phyloP scores from a whole-genome alignment of 2,113 vertebrate genomes.

The Chloropsis hardwickii region DNA sequence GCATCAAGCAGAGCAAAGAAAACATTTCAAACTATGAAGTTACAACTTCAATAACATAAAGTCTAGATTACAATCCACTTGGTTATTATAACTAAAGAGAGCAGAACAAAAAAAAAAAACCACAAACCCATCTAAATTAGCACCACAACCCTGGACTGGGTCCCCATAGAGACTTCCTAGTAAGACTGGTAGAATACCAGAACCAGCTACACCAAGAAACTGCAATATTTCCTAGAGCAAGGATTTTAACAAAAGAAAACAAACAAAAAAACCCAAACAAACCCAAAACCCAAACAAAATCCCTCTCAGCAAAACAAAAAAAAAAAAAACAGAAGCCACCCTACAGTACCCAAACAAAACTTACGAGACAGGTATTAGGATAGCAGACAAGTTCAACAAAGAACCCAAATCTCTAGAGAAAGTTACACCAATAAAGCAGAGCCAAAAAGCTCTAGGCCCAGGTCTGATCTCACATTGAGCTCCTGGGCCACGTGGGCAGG shows the following conservation, averaged over 20 bases:
- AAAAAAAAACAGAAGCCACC: background rate
- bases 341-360: rapidly evolving
- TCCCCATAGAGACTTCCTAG: background rate
- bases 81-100: rapidly evolving
- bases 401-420: rapidly evolving
- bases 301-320: background rate
- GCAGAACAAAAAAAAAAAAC: background rate
- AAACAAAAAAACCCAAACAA: background rate
- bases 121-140: background rate
- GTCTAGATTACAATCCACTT: background rate
- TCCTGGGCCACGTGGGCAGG: background rate
- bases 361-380: rapidly evolving
- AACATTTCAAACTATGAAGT: rapidly evolving
- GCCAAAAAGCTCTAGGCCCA: rapidly evolving
- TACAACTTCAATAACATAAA: background rate
- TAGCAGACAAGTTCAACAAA: rapidly evolving
- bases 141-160: rapidly evolving
- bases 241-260: background rate
- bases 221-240: rapidly evolving
- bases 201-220: background rate
- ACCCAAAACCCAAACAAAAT: background rate
- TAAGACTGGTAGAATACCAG: background rate
- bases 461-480: background rate
- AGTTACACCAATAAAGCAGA: rapidly evolving
- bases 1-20: rapidly evolving